Base-by-base conservation (phyloP, 2,888 invertebrate species). In the Poecilobothrus nobilitatus region DNA sequence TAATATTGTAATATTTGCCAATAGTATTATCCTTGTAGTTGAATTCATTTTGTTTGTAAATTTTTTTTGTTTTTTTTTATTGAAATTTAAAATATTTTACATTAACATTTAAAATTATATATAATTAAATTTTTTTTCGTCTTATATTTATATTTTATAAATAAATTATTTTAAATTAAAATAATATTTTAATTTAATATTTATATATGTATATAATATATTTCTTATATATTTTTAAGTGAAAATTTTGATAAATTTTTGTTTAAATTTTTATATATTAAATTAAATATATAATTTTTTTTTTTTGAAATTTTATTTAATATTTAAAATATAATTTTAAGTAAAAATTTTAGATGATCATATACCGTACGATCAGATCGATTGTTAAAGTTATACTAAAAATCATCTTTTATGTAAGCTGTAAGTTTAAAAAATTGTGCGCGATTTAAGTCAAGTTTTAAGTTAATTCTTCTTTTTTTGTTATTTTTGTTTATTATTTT, bases 381-480 rank as follows among this genome's bases (percentile, higher is more conserved):
- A 53, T 53, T 53, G 53, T 53, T 53, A 6, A 53, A 53, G 15
- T 53, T 53, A n/a, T 53, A 53, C 53, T 53, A 18, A 53, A 53
- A 15, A 9, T 53, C 53, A 53, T 53, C 53, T 53, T 37, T 37
- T 8, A 37, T 53, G 53, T 4, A 53, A 18, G 6, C 15, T 53
- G 6, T 9, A 12, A 6, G 53, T 53, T 53, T 53, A 53, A 18
- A 53, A 37, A 37, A 37, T 37, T 53, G n/a, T 53, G 53, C 53
- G n/a, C 53, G n/a, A 53, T 53, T 53, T 53, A 53, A 53, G 15
- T 53, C 53, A 53, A 53, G 53, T 53, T 53, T 53, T 37, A 27
- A 27, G 27, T 27, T 37, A 37, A 37, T 37, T 37, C 12, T 37
- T 37, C 7, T 37, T 8, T 37, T 37, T 7, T 37, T 37, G 7